Evolutionary conservation across 2,113 vertebrate species (phyloP).

Genomic region (Gymnarchus niloticus): DNA sequence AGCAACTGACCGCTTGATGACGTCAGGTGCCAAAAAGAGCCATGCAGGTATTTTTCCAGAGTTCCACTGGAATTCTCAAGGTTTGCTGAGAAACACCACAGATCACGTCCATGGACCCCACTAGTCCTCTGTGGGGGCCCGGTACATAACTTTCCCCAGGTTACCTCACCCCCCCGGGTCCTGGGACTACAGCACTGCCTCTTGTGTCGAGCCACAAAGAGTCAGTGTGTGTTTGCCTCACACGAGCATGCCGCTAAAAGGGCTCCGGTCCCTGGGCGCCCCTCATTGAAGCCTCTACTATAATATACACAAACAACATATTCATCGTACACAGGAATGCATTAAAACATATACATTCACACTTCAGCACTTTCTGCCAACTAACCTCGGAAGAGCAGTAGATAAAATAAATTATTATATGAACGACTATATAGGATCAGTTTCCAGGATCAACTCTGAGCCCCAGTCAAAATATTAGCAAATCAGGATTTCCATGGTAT

Average conservation of each 20-base stretch:
- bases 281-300: neutral
- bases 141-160: conserved; percentile 32
- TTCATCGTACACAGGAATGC: neutral
- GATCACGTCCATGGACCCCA: neutral
- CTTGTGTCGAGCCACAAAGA: conserved; percentile 19
- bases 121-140: conserved; percentile 20
- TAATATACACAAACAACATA: neutral
- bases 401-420: conserved; percentile 5
- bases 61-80: neutral
- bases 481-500: neutral
- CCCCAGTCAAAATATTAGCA: neutral
- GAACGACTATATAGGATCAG: neutral
- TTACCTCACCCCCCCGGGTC: neutral
- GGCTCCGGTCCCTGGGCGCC: neutral
- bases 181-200: conserved; percentile 3
- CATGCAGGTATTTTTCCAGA: neutral
- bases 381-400: neutral
- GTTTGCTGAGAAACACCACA: neutral
- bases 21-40: neutral
- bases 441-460: neutral
- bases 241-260: conserved; percentile 14
- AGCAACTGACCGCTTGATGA: neutral
- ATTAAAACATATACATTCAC: conserved; percentile 1
- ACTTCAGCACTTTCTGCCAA: too few relatives aligned
- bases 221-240: conserved; percentile 25